Evolutionary conservation across 2,888 invertebrate genomes (phyloP).

Genomic region (Thymelicus acteon): DNA sequence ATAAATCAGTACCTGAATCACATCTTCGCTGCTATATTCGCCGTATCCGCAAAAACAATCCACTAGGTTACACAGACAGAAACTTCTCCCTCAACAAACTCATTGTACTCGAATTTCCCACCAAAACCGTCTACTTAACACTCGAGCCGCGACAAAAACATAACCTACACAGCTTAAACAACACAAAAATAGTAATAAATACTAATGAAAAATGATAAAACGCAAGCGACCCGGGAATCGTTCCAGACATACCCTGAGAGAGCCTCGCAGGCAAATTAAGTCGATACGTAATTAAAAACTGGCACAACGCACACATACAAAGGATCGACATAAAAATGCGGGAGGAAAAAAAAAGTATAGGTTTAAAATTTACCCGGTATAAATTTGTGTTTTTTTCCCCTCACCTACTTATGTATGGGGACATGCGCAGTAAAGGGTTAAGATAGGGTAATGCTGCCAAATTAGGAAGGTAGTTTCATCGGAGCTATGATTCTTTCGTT

Average conservation of each 20-base stretch:
- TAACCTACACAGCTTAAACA: conserved; percentile 52
- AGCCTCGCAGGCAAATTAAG: conserved; percentile 80
- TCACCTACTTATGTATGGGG: conserved; percentile 80
- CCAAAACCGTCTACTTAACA: conserved; percentile 56
- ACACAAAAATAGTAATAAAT: conserved; percentile 42
- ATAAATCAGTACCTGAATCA: conserved; percentile 44
- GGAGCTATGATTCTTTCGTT: not conserved
- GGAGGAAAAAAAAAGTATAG: conserved; percentile 83
- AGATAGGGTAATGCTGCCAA: conserved; percentile 50
- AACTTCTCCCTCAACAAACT: conserved; percentile 35
- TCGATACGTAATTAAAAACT: conserved; percentile 84
- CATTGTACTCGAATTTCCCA: conserved; percentile 54
- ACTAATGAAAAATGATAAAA: conserved; percentile 39
- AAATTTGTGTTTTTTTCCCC: conserved; percentile 84
- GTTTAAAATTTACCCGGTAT: conserved; percentile 85
- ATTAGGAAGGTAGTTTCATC: conserved; percentile 36
- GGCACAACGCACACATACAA: conserved; percentile 80
- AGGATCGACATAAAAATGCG: conserved; percentile 83
- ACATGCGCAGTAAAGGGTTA: conserved; percentile 84
- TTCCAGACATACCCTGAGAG: conserved; percentile 59
- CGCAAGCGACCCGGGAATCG: conserved; percentile 45
- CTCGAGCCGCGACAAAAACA: conserved; percentile 50
- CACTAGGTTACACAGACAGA: conserved; percentile 38
- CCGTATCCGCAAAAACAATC: conserved; percentile 39
- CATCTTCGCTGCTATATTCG: conserved; percentile 45